These are phyloP conservation scores for Ibidorhyncha struthersii DNA, from an alignment of 2,113 vertebrate genomes.

Conservation along the genomic window DNA sequence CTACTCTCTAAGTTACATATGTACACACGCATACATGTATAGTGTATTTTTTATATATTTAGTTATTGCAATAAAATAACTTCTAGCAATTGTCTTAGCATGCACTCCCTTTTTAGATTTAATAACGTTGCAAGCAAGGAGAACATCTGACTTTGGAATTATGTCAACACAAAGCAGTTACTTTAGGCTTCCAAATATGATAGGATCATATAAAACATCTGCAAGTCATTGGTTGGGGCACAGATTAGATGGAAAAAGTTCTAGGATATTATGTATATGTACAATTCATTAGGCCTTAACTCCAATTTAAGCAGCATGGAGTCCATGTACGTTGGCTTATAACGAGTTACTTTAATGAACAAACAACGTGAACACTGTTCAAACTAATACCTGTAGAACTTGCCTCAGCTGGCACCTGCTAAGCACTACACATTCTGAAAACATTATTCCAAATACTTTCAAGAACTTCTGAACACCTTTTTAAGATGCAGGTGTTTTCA, in stretches of 20 bases:
- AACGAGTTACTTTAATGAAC: constrained; percentile 8
- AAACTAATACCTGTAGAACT: constrained; percentile 17
- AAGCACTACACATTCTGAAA: constrained; percentile 14
- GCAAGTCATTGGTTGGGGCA: constrained; percentile 47
- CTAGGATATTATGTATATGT: constrained; percentile 17
- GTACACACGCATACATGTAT: background rate
- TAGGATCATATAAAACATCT: constrained; percentile 58
- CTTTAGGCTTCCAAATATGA: constrained; percentile 45
- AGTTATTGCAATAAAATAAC: background rate
- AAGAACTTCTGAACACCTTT: constrained; percentile 4
- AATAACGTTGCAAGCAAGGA: constrained; percentile 4
- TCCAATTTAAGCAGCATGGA: constrained; percentile 41
- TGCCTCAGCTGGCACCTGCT: constrained; percentile 4
- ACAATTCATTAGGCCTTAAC: constrained; percentile 29
- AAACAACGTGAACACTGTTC: constrained; percentile 51
- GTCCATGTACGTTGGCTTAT: background rate
- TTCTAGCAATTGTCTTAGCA: background rate
- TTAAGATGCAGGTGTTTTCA: constrained; percentile 40
- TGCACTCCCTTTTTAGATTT: background rate
- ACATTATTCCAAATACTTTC: constrained; percentile 23
- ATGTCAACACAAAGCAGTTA: constrained; percentile 29
- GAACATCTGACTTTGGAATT: constrained; percentile 58
- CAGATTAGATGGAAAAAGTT: constrained; percentile 42
- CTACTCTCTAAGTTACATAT: background rate
- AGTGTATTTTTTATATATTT: background rate